phyloP scores from a whole-genome alignment of 2,797 vertebrate genomes.

The Limosa lapponica region DNA sequence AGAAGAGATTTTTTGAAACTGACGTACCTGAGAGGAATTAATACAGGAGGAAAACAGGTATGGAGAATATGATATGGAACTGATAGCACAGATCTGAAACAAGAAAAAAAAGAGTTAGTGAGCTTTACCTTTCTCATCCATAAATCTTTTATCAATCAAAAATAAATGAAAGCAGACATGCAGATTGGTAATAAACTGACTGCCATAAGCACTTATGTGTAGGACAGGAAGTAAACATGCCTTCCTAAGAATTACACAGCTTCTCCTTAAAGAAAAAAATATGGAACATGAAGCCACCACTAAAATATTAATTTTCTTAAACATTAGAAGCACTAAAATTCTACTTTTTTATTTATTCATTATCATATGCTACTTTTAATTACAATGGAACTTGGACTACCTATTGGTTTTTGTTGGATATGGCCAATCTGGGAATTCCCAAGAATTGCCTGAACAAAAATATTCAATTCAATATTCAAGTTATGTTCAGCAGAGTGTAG shows the following conservation, averaged over 20 bases:
- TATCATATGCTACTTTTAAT: neutral
- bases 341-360: neutral
- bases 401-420: neutral
- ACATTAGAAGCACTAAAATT: neutral
- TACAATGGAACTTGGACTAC: neutral
- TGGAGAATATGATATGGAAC: neutral
- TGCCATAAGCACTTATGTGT: neutral
- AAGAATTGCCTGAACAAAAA: neutral
- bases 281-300: accelerated
- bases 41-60: neutral
- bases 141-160: neutral
- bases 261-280: neutral
- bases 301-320: neutral
- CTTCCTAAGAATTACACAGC: neutral
- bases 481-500: neutral
- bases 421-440: neutral
- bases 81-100: neutral
- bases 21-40: neutral
- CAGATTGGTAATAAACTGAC: neutral
- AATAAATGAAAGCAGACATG: neutral
- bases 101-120: neutral
- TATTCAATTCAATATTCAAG: neutral
- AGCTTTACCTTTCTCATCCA: neutral
- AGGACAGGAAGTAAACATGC: neutral
- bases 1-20: neutral